Evolutionary conservation across 1,140 invertebrate genomes (phyloP).

Genomic region (Drosophila ogumai): DNA sequence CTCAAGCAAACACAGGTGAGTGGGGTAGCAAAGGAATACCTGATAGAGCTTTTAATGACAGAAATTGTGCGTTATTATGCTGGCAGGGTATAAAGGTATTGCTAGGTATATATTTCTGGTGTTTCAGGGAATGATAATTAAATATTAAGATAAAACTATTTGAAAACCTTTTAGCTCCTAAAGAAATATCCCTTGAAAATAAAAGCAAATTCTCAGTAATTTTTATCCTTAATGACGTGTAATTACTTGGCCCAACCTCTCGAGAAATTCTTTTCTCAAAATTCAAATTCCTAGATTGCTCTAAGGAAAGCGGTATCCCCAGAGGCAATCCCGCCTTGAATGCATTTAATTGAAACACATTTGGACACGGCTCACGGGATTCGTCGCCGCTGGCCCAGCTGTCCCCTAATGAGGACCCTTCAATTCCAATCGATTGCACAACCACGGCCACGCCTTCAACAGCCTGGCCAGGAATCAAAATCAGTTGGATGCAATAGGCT

Average conservation of each 20-base stretch:
- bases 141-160: not conserved
- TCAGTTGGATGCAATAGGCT: slow-evolving; percentile 74
- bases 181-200: not conserved
- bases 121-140: not conserved
- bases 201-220: not conserved
- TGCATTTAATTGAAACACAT: slow-evolving; percentile 61
- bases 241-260: slow-evolving; percentile 9
- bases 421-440: slow-evolving; percentile 62
- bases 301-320: not conserved
- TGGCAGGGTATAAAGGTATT: not conserved
- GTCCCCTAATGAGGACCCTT: slow-evolving; percentile 48
- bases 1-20: not conserved
- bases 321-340: not conserved
- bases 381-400: not conserved
- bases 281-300: slow-evolving; percentile 28
- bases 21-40: not conserved
- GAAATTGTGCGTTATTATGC: slow-evolving; percentile 29
- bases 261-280: not conserved
- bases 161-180: not conserved
- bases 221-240: not conserved
- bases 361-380: slow-evolving; percentile 20
- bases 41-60: slow-evolving; percentile 49
- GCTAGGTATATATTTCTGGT: not conserved
- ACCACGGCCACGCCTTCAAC: slow-evolving; percentile 33
- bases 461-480: slow-evolving; percentile 61